A percentile compares a stretch with the other conserved stretches of the same genome.
Conservation (phyloP, 2,113 vertebrate genomes). For the Oceanodroma tethys region DNA sequence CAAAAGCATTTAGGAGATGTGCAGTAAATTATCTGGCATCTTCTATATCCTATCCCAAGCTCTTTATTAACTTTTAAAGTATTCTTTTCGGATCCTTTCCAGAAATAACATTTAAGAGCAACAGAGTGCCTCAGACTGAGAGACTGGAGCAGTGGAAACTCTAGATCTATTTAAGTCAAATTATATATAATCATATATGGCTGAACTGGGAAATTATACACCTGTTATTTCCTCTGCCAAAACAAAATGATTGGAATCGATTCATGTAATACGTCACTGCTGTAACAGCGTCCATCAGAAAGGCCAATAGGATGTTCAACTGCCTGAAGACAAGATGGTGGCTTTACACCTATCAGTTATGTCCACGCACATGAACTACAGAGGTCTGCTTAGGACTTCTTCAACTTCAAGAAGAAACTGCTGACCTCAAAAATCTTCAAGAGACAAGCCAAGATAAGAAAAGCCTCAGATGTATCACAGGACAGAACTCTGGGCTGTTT, state of each 20-base stretch:
- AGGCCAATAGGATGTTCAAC: neutral
- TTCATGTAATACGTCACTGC: neutral
- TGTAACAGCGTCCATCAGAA: neutral
- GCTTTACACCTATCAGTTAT: neutral
- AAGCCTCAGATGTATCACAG: neutral
- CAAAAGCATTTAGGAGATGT: neutral
- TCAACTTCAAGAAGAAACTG: neutral
- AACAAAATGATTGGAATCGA: neutral
- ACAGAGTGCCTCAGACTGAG: neutral
- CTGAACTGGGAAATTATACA: constrained; percentile 40
- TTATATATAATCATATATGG: constrained; percentile 34
- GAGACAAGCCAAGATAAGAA: neutral
- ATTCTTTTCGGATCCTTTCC: neutral
- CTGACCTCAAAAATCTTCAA: neutral
- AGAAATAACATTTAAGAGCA: constrained; percentile 16
- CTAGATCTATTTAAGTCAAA: constrained; percentile 42
- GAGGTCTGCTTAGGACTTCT: neutral
- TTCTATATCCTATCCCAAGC: neutral
- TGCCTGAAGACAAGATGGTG: neutral
- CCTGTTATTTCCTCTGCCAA: constrained; percentile 36
- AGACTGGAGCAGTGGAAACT: constrained; percentile 7
- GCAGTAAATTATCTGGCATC: neutral
- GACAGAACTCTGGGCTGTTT: neutral
- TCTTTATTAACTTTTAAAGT: neutral
- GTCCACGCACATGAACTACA: neutral